Evolutionary conservation across 2,888 invertebrate species (phyloP).

Genomic region (Caenorhabditis zanzibari): DNA sequence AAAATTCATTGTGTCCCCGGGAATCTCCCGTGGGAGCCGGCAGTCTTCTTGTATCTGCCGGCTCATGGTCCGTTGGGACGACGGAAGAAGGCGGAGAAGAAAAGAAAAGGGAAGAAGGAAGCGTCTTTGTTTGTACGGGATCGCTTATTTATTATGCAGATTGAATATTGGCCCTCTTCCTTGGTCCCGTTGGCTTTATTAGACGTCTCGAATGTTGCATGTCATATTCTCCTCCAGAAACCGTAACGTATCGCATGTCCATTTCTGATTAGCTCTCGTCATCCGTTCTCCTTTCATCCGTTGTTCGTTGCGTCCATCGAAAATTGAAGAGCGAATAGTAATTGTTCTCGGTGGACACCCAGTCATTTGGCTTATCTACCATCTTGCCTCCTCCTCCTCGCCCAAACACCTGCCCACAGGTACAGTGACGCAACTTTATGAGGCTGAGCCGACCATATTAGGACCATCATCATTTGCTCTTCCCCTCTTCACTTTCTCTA

Average conservation of each 20-base stretch:
- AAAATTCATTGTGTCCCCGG: constrained; percentile 49
- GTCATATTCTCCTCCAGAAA: constrained; percentile 10
- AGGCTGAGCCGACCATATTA: constrained; percentile 52
- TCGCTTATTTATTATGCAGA: constrained; percentile 68
- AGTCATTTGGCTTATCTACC: constrained; percentile 62
- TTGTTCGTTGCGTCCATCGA: not conserved
- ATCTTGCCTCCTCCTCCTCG: constrained; percentile 31
- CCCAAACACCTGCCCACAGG: constrained; percentile 59
- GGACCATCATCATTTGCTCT: constrained; percentile 46
- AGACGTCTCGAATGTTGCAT: constrained; percentile 56
- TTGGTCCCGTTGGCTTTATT: constrained; percentile 26
- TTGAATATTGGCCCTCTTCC: constrained; percentile 60
- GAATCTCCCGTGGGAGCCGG: constrained; percentile 49
- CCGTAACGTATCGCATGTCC: constrained; percentile 62
- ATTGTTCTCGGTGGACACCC: constrained; percentile 33
- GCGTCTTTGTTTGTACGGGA: constrained; percentile 63
- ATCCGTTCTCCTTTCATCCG: constrained; percentile 29
- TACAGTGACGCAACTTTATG: constrained; percentile 59
- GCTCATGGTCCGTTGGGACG: constrained; percentile 57
- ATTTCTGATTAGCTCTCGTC: constrained; percentile 65
- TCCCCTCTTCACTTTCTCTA: not conserved
- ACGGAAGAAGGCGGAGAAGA: constrained; percentile 24
- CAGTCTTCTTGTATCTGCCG: constrained; percentile 56
- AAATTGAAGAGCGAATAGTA: constrained; percentile 26
- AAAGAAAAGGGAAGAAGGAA: constrained; percentile 42